Base-by-base conservation (phyloP, 2,888 invertebrate genomes). In the Eilema caniola region DNA sequence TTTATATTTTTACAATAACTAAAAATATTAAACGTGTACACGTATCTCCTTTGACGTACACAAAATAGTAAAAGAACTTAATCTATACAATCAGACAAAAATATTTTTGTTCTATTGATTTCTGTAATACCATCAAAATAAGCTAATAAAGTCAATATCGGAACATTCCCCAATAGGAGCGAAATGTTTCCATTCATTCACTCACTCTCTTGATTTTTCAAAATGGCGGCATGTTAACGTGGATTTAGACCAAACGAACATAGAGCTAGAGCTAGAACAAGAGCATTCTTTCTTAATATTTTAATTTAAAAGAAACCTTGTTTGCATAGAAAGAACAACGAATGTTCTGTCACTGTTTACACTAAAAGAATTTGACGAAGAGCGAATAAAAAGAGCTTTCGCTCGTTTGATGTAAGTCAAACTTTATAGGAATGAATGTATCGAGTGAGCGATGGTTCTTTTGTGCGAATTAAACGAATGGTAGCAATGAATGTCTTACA, bases 81-180 rank as follows among this genome's bases (percentile, higher is more conserved):
- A 62, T 47, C 53, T 53, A 31, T 31, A 31, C 3, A 56, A 56
- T 56, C 28, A 28, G 23, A 28, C 23, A 64, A 56, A 16, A 24
- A 12, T 20, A 20, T 7, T 62, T 41, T 41, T 64, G 12, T 31
- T 31, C 28, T 8, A 31, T n/a, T 62, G 2, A n/a, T 33, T 62
- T 33, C 8, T n/a, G 31, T 4, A 62, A 8, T 31, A 23, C 1
- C n/a, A 62, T 61, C 3, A 68, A 62, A 62, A 62, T 61, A 67
- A 66, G 23, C 23, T 70, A 14, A 68, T 74, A 80, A 74, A 80
- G 83, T 80, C 81, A 82, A 80, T 77, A 80, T 80, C 78, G 23
- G 73, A 82, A 80, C 59, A 62, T 69, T 61, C 68, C 73, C 72
- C 74, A 73, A n/a, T 75, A 82, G 74, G 77, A 80, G 82, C 72